Evolutionary conservation across 1,140 invertebrate genomes (phyloP), one percentile per base, ranked within the genome.

Genomic region (Pogonognathellus flavescens): DNA sequence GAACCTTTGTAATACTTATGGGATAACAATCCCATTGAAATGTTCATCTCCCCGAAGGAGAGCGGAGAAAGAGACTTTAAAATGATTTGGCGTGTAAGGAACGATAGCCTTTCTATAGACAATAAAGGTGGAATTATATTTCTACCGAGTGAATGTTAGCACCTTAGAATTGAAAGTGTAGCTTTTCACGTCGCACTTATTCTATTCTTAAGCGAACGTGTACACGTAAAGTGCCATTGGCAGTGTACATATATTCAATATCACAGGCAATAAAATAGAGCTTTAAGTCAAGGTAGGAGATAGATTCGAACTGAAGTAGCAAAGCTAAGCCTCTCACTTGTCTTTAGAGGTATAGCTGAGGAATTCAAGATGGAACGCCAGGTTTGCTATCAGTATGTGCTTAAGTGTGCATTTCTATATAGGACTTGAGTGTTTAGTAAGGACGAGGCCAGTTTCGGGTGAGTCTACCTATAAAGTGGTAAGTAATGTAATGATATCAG

Each of bases 211-310:
- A 41, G 25, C 0, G 70, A 49, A 76, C 70, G 70, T 76, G 70
- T 76, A 76, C 20, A 66, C 22, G 20, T 25, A 66, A 76, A 76
- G 70, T 76, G 41, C 25, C 70, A 76, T 50, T 76, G 70, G 70
- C 41, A 76, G 25, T 76, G 62, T 66, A 66, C 62, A 66, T 66
- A 25, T 76, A 76, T 76, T 76, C 70, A 76, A 76, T 76, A 76
- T 76, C 70, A 76, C 7, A 18, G 70, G 70, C n/a, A 76, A 76
- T 76, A 76, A 76, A 76, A 76, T n/a, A 76, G 31, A 76, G 70
- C 70, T 76, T 50, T 41, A 76, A 76, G 70, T 49, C 70, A 76
- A 41, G 41, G 41, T 31, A 50, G 18, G 70, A 76, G 70, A 76
- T 76, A 31, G 70, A 76, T 76, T 76, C 70, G 70, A 76, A 76